Evolutionary conservation across 2,888 invertebrate species (phyloP), one percentile per base, ranked within the genome.

Genomic region (Magallana nippona): DNA sequence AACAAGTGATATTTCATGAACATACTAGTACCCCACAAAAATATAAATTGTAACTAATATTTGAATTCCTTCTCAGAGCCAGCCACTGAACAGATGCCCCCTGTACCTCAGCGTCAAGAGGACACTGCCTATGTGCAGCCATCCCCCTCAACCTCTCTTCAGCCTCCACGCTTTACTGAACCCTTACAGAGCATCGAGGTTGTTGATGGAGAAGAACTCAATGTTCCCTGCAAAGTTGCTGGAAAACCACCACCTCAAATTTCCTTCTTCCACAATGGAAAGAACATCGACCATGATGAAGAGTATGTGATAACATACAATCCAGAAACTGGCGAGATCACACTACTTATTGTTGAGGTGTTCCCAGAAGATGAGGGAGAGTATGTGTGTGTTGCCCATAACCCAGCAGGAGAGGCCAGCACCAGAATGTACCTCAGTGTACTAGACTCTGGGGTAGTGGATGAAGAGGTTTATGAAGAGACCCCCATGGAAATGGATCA

Each of bases 341-440:
- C 91, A 84, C 90, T 94, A n/a, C 90, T 94, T 55, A 94, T 94
- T 84, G 93, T 93, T 17, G 94, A 94, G 85, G 93, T 93, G 22
- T 93, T 94, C 90, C 94, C 94, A 11, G 94, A 94, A 84, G 94
- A 94, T 82, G 92, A 92, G 82, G 94, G 94, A 8, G 91, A 92
- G 84, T 93, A 93, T 95, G 98, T 97, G 94, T 98, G 98, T 94
- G 96, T 98, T 57, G 97, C 98, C 27, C 93, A 91, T 82, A 95
- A 95, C 86, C 93, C 97, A 93, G 98, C 97, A 92, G 99, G 99
- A 85, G 98, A 98, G 95, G 98, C 99, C 60, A 98, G 98, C 71
- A 94, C 95, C 2, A 92, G 94, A 44, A 94, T 94, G 82, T 91
- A 91, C 83, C 87, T 94, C 27, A 88, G 87, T 56, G 92, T 93